Percentiles rank a stretch among this genome's conserved stretches.
These are phyloP conservation scores for Chloroceryle inda DNA, from an alignment of 2,797 vertebrate genomes.

Conservation along the genomic window DNA sequence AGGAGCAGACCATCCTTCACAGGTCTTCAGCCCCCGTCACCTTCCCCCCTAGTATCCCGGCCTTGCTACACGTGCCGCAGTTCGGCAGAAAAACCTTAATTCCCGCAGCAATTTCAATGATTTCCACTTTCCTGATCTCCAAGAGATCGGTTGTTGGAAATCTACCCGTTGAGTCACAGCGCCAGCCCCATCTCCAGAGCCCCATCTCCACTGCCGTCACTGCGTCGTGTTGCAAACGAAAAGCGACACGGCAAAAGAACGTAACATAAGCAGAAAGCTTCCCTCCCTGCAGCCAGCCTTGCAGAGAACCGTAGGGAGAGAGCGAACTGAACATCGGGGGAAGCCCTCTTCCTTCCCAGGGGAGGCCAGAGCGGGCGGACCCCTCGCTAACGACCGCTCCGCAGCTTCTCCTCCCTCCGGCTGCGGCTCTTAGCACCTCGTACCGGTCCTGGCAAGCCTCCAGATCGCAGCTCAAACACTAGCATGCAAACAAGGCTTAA, in stretches of 20 bases:
- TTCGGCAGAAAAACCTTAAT: background rate
- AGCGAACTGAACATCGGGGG: background rate
- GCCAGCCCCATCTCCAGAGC: background rate
- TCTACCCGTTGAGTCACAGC: background rate
- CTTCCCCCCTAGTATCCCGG: fast-evolving
- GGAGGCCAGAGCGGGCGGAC: too few relatives aligned
- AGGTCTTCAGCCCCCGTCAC: background rate
- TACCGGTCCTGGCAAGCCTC: fast-evolving
- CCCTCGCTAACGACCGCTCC: too few relatives aligned
- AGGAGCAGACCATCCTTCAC: background rate
- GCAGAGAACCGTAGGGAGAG: background rate
- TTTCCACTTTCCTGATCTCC: background rate
- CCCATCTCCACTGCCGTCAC: background rate
- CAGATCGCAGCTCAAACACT: background rate
- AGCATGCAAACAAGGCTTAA: background rate
- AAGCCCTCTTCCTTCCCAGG: too few relatives aligned
- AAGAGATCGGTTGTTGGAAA: background rate
- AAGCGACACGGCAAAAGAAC: fast-evolving
- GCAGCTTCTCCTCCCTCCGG: fast-evolving
- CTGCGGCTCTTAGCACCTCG: background rate
- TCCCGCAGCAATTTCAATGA: background rate
- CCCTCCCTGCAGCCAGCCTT: background rate
- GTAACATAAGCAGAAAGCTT: fast-evolving
- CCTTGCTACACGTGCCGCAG: background rate
- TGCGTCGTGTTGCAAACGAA: background rate